Conservation (phyloP, 1,140 invertebrate species). For the Hyles euphorbiae region DNA sequence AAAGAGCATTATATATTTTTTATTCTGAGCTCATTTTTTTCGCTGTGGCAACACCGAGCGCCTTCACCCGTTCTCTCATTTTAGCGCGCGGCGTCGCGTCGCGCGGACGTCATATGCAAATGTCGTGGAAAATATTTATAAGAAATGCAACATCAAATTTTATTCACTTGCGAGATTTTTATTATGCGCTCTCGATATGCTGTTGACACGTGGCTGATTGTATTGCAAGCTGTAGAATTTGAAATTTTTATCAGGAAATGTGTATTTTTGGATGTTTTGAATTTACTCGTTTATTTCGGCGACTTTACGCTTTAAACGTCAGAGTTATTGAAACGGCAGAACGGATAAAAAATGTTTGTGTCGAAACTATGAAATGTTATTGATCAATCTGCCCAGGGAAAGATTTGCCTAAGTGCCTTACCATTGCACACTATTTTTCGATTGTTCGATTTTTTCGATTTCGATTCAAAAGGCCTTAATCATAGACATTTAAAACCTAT, state of each 20-base stretch:
- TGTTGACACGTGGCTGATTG: slow-evolving; percentile 34
- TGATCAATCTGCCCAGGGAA: too few species aligned
- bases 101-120: slow-evolving; percentile 45
- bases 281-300: too few species aligned
- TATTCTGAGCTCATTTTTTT: slow-evolving; percentile 8
- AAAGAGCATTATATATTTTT: slow-evolving; percentile 18
- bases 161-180: slow-evolving; percentile 33
- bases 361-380: too few species aligned
- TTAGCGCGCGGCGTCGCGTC: slow-evolving; percentile 14
- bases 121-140: slow-evolving; percentile 34
- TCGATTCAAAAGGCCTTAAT: too few species aligned
- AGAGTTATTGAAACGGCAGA: too few species aligned
- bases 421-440: too few species aligned
- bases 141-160: slow-evolving; percentile 36
- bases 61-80: slow-evolving; percentile 11
- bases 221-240: slow-evolving; percentile 33
- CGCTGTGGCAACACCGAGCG: slow-evolving; percentile 9
- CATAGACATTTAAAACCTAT: too few species aligned
- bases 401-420: too few species aligned
- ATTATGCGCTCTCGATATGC: slow-evolving; percentile 35
- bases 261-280: too few species aligned
- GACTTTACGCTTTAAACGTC: too few species aligned
- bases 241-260: slow-evolving; percentile 3
- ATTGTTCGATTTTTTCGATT: too few species aligned
- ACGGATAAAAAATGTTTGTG: too few species aligned